Conservation (phyloP, 1,140 invertebrate genomes). For the Armadillidium nasatum region DNA sequence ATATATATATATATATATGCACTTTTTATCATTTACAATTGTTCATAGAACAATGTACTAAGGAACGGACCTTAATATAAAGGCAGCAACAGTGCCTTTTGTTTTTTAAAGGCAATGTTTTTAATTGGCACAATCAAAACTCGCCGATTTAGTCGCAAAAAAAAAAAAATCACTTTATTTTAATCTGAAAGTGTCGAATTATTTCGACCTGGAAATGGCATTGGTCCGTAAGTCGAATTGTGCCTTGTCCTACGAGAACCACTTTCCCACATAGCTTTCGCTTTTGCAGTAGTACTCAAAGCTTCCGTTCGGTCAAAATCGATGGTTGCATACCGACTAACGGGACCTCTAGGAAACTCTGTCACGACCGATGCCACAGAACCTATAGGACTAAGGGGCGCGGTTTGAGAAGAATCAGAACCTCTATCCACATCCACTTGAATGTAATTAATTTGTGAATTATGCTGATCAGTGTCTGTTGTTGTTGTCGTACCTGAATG, state of each 20-base stretch:
- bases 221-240: neutral
- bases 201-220: neutral
- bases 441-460: slow-evolving; percentile 64
- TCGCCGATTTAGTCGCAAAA: too few species aligned
- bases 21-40: too few species aligned
- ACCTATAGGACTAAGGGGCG: slow-evolving; percentile 36
- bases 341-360: slow-evolving; percentile 39
- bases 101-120: too few species aligned
- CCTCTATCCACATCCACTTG: slow-evolving; percentile 63
- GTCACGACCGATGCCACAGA: slow-evolving; percentile 31
- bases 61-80: too few species aligned
- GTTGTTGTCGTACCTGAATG: slow-evolving; percentile 40
- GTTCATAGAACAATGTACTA: too few species aligned
- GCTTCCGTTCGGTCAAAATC: slow-evolving; percentile 89
- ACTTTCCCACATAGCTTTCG: neutral
- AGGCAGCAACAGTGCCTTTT: too few species aligned
- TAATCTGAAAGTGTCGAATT: neutral
- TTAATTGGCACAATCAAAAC: too few species aligned
- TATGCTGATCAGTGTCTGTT: slow-evolving; percentile 42
- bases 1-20: too few species aligned
- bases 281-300: slow-evolving; percentile 53
- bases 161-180: neutral
- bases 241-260: neutral
- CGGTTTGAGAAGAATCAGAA: slow-evolving; percentile 46
- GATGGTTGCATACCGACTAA: slow-evolving; percentile 78